Evolutionary conservation across 2,888 invertebrate genomes (phyloP).

Genomic region (Agonopterix alstromeriana): DNA sequence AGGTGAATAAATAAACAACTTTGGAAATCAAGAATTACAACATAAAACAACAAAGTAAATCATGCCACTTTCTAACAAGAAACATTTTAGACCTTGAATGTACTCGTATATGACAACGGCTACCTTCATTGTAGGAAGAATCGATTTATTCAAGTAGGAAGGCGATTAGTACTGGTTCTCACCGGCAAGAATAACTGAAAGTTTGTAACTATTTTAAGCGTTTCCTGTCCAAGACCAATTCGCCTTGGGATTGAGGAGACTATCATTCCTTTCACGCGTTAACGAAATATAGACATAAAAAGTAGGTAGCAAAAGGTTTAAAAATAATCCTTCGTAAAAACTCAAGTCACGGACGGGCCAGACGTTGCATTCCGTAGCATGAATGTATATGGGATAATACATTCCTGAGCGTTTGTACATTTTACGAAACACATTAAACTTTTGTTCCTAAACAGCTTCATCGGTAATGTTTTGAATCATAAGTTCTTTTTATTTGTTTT

Average conservation of each 20-base stretch:
- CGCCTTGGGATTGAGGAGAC: conserved; percentile 22
- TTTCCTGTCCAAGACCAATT: conserved; percentile 23
- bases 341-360: conserved; percentile 17
- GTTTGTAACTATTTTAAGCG: conserved; percentile 22
- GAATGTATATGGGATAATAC: neutral
- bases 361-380: conserved; percentile 17
- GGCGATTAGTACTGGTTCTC: conserved; percentile 23
- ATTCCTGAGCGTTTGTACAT: no score
- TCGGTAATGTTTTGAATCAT: no score
- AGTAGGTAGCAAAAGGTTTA: no score
- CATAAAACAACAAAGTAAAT: neutral
- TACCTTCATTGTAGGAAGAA: conserved; percentile 27
- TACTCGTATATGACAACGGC: neutral
- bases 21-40: conserved; percentile 19
- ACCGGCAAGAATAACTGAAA: conserved; percentile 18
- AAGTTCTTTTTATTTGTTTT: no score
- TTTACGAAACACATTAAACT: no score
- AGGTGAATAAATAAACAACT: conserved; percentile 27
- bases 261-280: conserved; percentile 19
- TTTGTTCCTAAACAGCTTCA: no score
- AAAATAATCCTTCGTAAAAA: conserved; percentile 12
- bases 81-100: conserved; percentile 7
- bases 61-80: conserved; percentile 5
- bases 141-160: conserved; percentile 24
- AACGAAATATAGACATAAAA: conserved; percentile 6